These are phyloP conservation scores for Apotomis turbidana DNA, from an alignment of 2,888 invertebrate genomes.

Conservation along the genomic window DNA sequence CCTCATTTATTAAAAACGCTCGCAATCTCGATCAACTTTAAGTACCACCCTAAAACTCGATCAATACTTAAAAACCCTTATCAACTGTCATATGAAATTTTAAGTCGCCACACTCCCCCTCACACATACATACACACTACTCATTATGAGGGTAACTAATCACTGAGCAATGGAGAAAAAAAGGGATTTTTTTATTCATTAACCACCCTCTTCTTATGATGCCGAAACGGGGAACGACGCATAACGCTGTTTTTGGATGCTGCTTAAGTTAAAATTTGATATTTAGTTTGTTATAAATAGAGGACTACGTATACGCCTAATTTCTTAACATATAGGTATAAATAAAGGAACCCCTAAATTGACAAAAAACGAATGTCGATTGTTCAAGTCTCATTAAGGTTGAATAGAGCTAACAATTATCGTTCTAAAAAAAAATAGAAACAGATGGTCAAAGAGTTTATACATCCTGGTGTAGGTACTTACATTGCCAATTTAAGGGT, in stretches of 20 bases:
- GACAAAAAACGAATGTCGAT: too few species aligned
- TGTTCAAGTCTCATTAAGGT: too few species aligned
- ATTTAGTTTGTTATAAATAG: background rate
- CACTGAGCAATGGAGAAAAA: constrained; percentile 80
- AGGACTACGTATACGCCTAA: too few species aligned
- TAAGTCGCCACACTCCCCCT: constrained; percentile 62
- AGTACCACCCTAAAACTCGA: constrained; percentile 46
- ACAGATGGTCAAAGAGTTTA: too few species aligned
- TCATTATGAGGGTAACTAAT: constrained; percentile 84
- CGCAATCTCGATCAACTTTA: constrained; percentile 34
- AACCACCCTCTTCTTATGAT: constrained; percentile 80
- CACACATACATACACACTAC: constrained; percentile 69
- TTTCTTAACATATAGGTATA: too few species aligned
- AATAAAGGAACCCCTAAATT: too few species aligned
- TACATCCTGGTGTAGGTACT: too few species aligned
- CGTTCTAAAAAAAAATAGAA: too few species aligned
- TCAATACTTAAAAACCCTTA: constrained; percentile 75
- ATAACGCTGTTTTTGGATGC: constrained; percentile 16
- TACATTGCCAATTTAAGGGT: too few species aligned
- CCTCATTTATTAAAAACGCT: constrained; percentile 24
- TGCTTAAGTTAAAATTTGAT: constrained; percentile 2
- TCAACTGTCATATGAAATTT: constrained; percentile 74
- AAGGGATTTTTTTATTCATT: constrained; percentile 82
- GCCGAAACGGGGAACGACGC: constrained; percentile 55
- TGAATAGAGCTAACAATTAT: too few species aligned